A percentile compares a stretch with the other conserved stretches of the same genome.
Evolutionary conservation across 2,888 invertebrate species (phyloP).

Genomic region (Cephus sareptanus): DNA sequence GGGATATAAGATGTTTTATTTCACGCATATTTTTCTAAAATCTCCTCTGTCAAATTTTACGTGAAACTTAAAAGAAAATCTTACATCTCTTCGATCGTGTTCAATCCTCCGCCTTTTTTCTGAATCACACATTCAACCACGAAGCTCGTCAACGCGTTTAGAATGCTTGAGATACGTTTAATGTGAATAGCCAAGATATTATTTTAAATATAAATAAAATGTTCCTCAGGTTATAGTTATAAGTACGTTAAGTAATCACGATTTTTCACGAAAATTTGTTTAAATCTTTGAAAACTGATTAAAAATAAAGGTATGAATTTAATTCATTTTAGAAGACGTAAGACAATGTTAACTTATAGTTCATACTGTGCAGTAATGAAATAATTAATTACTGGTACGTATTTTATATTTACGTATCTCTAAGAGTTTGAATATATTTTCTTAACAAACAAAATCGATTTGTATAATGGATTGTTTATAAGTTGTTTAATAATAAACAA

Average conservation of each 20-base stretch:
- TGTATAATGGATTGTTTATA: conserved; percentile 7
- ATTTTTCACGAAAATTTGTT: not conserved
- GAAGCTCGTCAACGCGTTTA: too few relatives aligned
- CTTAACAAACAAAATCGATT: conserved; percentile 1
- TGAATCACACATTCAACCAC: too few relatives aligned
- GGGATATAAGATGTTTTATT: not conserved
- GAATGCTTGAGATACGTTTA: not conserved
- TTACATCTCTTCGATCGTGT: too few relatives aligned
- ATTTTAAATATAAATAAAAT: not conserved
- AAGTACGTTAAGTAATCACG: not conserved
- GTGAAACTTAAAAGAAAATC: too few relatives aligned
- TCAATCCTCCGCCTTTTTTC: too few relatives aligned
- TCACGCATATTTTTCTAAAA: too few relatives aligned
- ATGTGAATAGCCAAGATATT: not conserved
- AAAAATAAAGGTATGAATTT: not conserved
- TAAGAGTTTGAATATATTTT: conserved; percentile 9
- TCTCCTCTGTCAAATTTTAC: too few relatives aligned
- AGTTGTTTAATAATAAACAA: conserved; percentile 5
- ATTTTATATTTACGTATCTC: not conserved
- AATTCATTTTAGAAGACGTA: not conserved
- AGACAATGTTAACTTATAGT: not conserved
- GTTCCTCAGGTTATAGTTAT: not conserved
- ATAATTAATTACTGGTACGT: not conserved
- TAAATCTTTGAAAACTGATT: not conserved
- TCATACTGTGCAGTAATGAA: not conserved